Conservation (phyloP, 2,888 invertebrate species). For the Eulithis testata region DNA sequence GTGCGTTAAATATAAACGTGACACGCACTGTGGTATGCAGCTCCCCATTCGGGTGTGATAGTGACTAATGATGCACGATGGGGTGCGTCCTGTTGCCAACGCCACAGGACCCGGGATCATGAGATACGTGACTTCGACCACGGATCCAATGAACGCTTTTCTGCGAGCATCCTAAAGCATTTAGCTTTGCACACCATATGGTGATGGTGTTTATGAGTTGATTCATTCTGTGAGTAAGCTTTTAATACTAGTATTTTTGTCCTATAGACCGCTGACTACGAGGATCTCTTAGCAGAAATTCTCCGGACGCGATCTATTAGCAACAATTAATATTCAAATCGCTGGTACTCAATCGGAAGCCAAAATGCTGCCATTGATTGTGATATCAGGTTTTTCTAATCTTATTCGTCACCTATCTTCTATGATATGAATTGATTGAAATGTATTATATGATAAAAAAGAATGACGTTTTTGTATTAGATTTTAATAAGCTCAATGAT, state of each 20-base stretch:
- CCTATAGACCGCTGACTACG: background rate
- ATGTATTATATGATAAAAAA: no score
- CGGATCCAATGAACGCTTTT: slow-evolving; percentile 24
- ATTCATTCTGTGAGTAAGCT: no score
- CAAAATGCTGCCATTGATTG: slow-evolving; percentile 7
- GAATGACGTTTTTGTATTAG: slow-evolving; percentile 2
- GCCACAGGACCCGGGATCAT: slow-evolving; percentile 28
- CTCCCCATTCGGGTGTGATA: slow-evolving; percentile 45
- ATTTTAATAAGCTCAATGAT: slow-evolving; percentile 3
- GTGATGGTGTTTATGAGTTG: no score
- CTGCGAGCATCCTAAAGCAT: no score
- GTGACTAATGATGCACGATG: slow-evolving; percentile 57
- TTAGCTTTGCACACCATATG: no score
- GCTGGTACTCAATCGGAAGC: background rate
- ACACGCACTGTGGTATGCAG: slow-evolving; percentile 15
- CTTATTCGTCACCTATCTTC: slow-evolving; percentile 8
- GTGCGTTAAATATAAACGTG: slow-evolving; percentile 18
- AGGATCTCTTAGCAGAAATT: slow-evolving; percentile 19
- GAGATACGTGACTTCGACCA: slow-evolving; percentile 55
- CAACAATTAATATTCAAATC: slow-evolving; percentile 12
- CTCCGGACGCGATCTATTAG: slow-evolving; percentile 9
- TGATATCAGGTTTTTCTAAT: slow-evolving; percentile 11
- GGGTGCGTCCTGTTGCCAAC: slow-evolving; percentile 37
- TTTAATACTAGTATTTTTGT: no score
- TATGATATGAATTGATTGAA: background rate